A percentile compares a stretch with the other conserved stretches of the same genome.
phyloP scores from a whole-genome alignment of 1,140 invertebrate genomes.

The Drosophila sucinea region DNA sequence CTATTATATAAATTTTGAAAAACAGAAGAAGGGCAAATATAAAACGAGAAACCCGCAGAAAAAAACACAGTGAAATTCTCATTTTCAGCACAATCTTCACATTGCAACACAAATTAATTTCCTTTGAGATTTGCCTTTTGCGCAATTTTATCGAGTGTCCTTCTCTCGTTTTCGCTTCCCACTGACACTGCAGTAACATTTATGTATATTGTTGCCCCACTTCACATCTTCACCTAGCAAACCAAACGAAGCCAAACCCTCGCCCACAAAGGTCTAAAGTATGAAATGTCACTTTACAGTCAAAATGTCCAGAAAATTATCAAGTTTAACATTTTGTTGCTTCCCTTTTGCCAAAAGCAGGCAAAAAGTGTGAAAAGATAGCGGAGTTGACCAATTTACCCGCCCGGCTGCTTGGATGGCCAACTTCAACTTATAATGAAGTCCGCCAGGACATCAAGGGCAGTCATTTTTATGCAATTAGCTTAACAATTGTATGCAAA shows the following conservation, averaged over 20 bases:
- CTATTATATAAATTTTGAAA: background rate
- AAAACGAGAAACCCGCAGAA: constrained; percentile 26
- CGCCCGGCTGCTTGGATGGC: constrained; percentile 30
- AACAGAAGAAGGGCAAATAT: background rate
- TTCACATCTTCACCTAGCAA: constrained; percentile 1
- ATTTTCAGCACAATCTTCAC: constrained; percentile 74
- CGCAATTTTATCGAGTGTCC: constrained; percentile 73
- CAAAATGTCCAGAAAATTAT: constrained; percentile 77
- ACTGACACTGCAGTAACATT: constrained; percentile 59
- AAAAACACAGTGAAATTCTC: constrained; percentile 49
- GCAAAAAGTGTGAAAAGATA: constrained; percentile 32
- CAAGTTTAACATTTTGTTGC: constrained; percentile 69
- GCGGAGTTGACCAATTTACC: constrained; percentile 49
- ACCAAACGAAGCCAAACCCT: constrained; percentile 1
- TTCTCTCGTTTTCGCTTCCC: constrained; percentile 36
- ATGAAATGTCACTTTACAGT: constrained; percentile 73
- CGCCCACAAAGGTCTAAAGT: constrained; percentile 52
- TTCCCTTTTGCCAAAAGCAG: constrained; percentile 26
- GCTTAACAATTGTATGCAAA: constrained; percentile 52
- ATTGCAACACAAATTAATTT: constrained; percentile 80
- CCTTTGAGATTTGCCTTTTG: constrained; percentile 73
- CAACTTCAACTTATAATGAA: constrained; percentile 69
- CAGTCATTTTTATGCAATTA: constrained; percentile 60
- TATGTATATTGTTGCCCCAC: constrained; percentile 68
- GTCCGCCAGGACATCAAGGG: constrained; percentile 52